Conservation (phyloP, 2,797 vertebrate species). For the Taeniopygia guttata region DNA sequence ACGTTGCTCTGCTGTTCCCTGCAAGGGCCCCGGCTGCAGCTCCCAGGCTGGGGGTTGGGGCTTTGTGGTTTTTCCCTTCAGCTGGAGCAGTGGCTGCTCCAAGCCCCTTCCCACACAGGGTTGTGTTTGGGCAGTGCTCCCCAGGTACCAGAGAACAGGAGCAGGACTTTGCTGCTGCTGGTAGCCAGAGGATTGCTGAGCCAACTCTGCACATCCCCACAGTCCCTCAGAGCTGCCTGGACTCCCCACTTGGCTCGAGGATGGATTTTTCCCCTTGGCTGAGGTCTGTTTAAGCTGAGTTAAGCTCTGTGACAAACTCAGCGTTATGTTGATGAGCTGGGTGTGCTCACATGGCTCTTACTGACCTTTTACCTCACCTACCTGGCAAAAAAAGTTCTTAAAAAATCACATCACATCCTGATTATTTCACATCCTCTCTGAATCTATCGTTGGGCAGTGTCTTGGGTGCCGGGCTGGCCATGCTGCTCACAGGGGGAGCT, state of each 20-base stretch:
- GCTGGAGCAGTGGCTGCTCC: not conserved
- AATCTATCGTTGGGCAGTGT: fast-evolving
- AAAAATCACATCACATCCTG: not conserved
- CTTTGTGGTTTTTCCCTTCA: not conserved
- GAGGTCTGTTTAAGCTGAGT: not conserved
- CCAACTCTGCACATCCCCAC: not conserved
- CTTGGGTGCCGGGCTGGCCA: fast-evolving
- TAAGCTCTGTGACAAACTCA: not conserved
- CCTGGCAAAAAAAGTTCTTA: not conserved
- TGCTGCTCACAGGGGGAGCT: not conserved
- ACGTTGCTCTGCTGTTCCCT: fast-evolving
- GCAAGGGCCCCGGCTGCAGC: not conserved
- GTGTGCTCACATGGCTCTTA: not conserved
- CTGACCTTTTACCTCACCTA: constrained; percentile 15
- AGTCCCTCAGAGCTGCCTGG: not conserved
- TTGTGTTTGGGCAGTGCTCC: fast-evolving
- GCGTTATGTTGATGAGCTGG: not conserved
- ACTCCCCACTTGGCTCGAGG: not conserved
- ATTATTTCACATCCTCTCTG: not conserved
- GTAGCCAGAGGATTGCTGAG: fast-evolving
- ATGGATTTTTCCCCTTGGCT: not conserved
- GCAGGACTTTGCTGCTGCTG: not conserved
- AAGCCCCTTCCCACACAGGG: not conserved
- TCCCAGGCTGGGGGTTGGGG: not conserved
- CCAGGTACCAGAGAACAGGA: not conserved